These are phyloP conservation scores for Brachyptera risi DNA, from an alignment of 2,888 invertebrate species.

Conservation along the genomic window DNA sequence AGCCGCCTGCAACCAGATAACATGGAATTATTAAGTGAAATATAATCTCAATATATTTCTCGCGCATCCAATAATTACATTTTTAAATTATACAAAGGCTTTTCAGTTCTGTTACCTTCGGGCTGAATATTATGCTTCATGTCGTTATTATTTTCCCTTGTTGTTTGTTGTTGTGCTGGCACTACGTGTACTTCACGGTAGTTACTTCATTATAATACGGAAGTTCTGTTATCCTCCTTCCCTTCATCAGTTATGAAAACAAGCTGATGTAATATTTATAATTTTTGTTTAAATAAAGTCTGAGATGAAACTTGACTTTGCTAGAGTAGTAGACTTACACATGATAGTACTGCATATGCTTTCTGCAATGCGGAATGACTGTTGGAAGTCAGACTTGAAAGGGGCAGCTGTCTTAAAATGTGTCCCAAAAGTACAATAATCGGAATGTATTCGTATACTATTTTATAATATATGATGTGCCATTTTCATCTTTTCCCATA, in stretches of 20 bases:
- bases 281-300: background rate
- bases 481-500: background rate
- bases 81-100: too few relatives aligned
- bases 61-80: too few relatives aligned
- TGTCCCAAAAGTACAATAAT: background rate
- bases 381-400: background rate
- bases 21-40: too few relatives aligned
- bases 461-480: background rate
- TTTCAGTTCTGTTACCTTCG: background rate
- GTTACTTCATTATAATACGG: background rate
- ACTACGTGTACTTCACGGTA: background rate
- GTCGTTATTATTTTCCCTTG: background rate
- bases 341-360: background rate
- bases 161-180: too few relatives aligned
- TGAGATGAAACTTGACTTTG: background rate
- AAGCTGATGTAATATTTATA: background rate
- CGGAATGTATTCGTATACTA: background rate
- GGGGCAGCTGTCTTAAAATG: background rate
- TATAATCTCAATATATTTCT: too few relatives aligned
- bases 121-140: background rate
- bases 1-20: too few relatives aligned
- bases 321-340: background rate
- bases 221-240: background rate
- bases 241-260: background rate
- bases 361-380: background rate